Conservation (phyloP, 1,140 invertebrate genomes). For the Monochamus saltuarius region DNA sequence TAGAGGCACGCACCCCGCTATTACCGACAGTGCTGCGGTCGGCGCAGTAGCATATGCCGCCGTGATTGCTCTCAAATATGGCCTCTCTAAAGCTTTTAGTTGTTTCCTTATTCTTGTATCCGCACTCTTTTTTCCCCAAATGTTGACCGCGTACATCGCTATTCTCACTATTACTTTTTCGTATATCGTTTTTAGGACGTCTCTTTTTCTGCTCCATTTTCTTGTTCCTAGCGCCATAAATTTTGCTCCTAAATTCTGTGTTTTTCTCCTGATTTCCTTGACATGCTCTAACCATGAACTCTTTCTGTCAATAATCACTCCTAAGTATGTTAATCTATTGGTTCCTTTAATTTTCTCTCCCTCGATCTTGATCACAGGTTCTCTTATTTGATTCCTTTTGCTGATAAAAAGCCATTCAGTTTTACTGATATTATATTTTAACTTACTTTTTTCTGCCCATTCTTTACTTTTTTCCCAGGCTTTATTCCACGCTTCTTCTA, state of each 20-base stretch:
- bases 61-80: conserved; percentile 20
- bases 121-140: conserved; percentile 14
- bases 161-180: conserved; percentile 23
- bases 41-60: conserved; percentile 21
- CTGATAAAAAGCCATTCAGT: conserved; percentile 26
- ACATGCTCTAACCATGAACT: conserved; percentile 24
- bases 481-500: conserved; percentile 6
- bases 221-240: conserved; percentile 16
- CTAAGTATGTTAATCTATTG: conserved; percentile 24
- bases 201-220: conserved; percentile 21
- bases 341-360: neutral
- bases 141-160: conserved; percentile 25
- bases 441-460: conserved; percentile 8
- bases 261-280: conserved; percentile 16
- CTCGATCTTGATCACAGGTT: conserved; percentile 17
- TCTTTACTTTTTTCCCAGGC: neutral
- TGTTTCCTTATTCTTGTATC: conserved; percentile 19
- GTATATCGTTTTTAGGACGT: conserved; percentile 21
- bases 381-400: conserved; percentile 7
- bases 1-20: conserved; percentile 25
- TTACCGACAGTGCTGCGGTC: conserved; percentile 22
- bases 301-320: conserved; percentile 25
- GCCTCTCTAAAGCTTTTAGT: conserved; percentile 25
- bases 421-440: conserved; percentile 26
- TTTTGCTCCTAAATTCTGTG: neutral